Conservation (phyloP, 1,140 invertebrate genomes). For the Atta colombica region DNA sequence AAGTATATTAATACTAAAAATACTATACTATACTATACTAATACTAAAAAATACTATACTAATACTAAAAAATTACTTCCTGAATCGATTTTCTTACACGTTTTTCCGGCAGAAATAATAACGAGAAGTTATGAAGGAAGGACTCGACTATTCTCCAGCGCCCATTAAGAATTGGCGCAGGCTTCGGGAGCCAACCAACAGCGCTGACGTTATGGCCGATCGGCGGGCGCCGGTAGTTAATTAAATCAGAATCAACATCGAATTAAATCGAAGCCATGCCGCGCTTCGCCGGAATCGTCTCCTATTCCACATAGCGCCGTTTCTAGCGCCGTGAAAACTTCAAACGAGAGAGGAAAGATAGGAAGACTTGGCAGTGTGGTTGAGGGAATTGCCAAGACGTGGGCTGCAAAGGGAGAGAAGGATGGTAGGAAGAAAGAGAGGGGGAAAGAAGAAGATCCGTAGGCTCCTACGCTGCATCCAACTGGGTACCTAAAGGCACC, state of each 20-base stretch:
- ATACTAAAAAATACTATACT: conserved; percentile 6
- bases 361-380: conserved; percentile 5
- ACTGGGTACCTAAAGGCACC: conserved; percentile 66
- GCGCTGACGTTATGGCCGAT: conserved; percentile 61
- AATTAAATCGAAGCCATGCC: conserved; percentile 75
- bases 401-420: conserved; percentile 3
- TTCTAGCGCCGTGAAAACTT: conserved; percentile 70
- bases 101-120: conserved; percentile 41
- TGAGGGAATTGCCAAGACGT: conserved; percentile 59
- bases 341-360: conserved; percentile 63
- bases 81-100: conserved; percentile 11
- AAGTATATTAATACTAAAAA: conserved; percentile 2
- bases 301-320: conserved; percentile 66
- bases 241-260: conserved; percentile 79
- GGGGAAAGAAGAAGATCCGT: conserved; percentile 7
- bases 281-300: conserved; percentile 65
- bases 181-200: conserved; percentile 10
- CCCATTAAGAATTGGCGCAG: conserved; percentile 66
- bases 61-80: conserved; percentile 20
- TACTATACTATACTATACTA: not conserved
- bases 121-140: not conserved
- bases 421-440: not conserved
- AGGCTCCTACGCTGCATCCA: conserved; percentile 60
- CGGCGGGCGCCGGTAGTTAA: conserved; percentile 72
- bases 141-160: conserved; percentile 1